A percentile compares a stretch with the other conserved stretches of the same genome.
Conservation (phyloP, 2,113 vertebrate species). For the Pygoscelis antarcticus region DNA sequence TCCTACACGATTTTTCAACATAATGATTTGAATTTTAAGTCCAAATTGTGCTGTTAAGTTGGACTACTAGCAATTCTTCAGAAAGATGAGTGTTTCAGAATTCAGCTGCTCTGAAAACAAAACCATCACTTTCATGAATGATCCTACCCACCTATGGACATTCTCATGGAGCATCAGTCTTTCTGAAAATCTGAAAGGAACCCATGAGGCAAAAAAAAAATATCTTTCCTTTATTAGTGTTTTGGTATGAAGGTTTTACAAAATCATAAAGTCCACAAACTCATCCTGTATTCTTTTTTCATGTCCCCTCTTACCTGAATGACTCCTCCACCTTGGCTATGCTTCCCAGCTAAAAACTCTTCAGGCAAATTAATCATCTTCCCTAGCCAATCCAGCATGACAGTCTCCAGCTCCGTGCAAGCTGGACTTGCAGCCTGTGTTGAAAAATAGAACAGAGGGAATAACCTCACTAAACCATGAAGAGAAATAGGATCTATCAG, state of each 20-base stretch:
- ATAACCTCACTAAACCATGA: neutral
- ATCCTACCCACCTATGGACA: neutral
- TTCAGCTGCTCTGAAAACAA: neutral
- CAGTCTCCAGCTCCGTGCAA: constrained; percentile 94
- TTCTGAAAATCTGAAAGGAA: neutral
- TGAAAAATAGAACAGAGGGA: neutral
- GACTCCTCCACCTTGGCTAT: constrained; percentile 88
- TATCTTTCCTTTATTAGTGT: neutral
- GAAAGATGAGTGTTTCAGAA: neutral
- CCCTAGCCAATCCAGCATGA: constrained; percentile 96
- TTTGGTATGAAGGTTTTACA: neutral
- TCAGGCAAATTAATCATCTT: constrained; percentile 91
- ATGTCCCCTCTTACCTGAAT: constrained; percentile 84
- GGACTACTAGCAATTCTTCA: neutral
- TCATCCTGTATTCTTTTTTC: neutral
- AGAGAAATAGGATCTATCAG: neutral
- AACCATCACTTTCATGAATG: neutral
- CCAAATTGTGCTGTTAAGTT: neutral
- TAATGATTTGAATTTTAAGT: neutral
- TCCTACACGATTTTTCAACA: neutral
- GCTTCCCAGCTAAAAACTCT: constrained; percentile 84
- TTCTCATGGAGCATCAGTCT: neutral
- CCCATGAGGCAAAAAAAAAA: neutral
- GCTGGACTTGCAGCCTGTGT: constrained; percentile 90
- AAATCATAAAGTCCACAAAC: neutral